Base-by-base conservation (phyloP, 92 coral and sea anemone genomes). In the Palythoa heliodiscus region DNA sequence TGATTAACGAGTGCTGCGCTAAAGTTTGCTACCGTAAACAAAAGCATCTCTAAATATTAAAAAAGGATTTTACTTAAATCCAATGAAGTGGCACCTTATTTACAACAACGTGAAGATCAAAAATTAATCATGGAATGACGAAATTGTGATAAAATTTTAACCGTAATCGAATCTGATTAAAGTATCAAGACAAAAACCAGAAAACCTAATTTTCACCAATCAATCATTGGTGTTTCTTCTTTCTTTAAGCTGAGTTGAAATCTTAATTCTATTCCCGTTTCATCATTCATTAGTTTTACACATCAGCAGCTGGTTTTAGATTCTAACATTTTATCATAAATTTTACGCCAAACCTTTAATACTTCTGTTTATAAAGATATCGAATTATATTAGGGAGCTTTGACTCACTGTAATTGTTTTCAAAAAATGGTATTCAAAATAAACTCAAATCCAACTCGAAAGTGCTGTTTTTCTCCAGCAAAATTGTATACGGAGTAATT, bases 11-110 rank as follows among this genome's bases (percentile, higher is more conserved):
- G 61, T 79, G 23, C 58, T 23, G 38, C 66, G 22, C 52, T 22
- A 23, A 50, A 80, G 48, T 63, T 67, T 48, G 0, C 74, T n/a
- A 48, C 61, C 25, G 61, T 64, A 66, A 64, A 80, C 74, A 80
- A 48, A 80, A 80, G 7, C 38, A 19, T 80, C 22, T 80, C 74
- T 80, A 47, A 66, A 66, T 61, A 63, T 15, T 66, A 10, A 52
- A 67, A 80, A 80, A 66, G 16, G 47, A 50, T 67, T 80, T 48
- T 37, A 64, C 40, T 79, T 63, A 50, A 53, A 24, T 52, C 61
- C 23, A 52, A 17, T 79, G 70, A 17, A 39, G 20, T 64, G 25
- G 35, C 47, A 66, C 15, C 40, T 43, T 64, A 79, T 43, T 19
- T 64, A 7, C 40, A 63, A 73, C 20, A 61, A 40, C 37, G 22